Evolutionary conservation across 2,888 invertebrate species (phyloP).

Genomic region (Cryptus armator): DNA sequence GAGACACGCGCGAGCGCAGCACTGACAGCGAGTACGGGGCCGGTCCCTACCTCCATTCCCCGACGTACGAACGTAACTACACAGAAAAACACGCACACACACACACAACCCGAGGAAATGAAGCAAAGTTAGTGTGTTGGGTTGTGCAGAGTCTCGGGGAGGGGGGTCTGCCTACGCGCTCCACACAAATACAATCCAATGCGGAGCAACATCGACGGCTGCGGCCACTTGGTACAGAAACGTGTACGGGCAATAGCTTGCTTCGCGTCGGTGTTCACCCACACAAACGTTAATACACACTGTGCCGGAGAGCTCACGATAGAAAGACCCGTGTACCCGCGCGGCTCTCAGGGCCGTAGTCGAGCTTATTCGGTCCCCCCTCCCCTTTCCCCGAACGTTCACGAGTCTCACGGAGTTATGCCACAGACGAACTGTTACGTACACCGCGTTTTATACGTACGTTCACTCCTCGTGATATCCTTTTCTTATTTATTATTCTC

Average conservation of each 20-base stretch:
- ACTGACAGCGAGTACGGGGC: slow-evolving; percentile 67
- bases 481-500: too few relatives aligned
- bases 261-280: slow-evolving; percentile 46
- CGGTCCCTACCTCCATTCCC: slow-evolving; percentile 10
- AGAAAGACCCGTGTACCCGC: slow-evolving; percentile 64
- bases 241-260: slow-evolving; percentile 46
- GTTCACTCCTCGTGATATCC: neutral
- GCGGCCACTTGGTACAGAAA: slow-evolving; percentile 22
- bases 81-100: neutral
- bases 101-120: slow-evolving; percentile 41
- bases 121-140: slow-evolving; percentile 56
- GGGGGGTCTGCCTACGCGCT: slow-evolving; percentile 44
- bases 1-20: slow-evolving; percentile 66
- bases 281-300: slow-evolving; percentile 68
- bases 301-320: slow-evolving; percentile 48
- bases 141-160: slow-evolving; percentile 38
- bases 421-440: slow-evolving; percentile 8
- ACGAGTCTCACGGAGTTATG: neutral
- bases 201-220: slow-evolving; percentile 6
- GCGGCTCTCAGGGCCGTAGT: slow-evolving; percentile 72
- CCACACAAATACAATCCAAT: neutral
- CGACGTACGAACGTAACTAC: slow-evolving; percentile 31
- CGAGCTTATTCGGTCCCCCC: slow-evolving; percentile 55
- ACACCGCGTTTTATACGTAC: slow-evolving; percentile 1
- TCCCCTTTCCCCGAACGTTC: slow-evolving; percentile 11